These are phyloP conservation scores for Chitala chitala DNA, from an alignment of 2,113 vertebrate genomes.

Conservation along the genomic window DNA sequence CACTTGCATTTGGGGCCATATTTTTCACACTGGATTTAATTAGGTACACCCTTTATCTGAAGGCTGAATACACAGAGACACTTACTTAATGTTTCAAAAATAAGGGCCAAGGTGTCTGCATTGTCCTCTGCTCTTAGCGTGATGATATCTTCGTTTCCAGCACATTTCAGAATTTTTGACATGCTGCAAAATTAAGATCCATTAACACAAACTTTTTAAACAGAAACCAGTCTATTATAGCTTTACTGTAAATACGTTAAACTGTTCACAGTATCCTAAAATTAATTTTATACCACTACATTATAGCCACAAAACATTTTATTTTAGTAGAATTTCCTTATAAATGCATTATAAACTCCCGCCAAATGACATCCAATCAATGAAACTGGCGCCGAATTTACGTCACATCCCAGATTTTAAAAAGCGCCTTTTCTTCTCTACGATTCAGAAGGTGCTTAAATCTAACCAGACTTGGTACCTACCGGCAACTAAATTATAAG, in stretches of 20 bases:
- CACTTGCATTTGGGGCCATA: not conserved
- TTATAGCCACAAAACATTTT: too few relatives aligned
- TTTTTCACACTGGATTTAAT: not conserved
- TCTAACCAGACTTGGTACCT: too few relatives aligned
- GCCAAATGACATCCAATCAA: conserved; percentile 38
- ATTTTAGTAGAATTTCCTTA: too few relatives aligned
- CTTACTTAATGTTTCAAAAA: conserved; percentile 94
- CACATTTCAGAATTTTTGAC: conserved; percentile 97
- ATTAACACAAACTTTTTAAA: not conserved
- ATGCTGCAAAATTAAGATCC: conserved; percentile 62
- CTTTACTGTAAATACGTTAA: too few relatives aligned
- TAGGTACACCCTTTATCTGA: too few relatives aligned
- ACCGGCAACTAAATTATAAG: too few relatives aligned
- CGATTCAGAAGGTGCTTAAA: not conserved
- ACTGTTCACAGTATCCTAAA: too few relatives aligned
- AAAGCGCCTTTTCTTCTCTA: conserved; percentile 1
- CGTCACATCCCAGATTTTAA: conserved; percentile 26
- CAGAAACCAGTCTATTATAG: too few relatives aligned
- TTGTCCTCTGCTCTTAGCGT: conserved; percentile 93
- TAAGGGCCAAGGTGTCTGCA: conserved; percentile 82
- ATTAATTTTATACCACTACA: too few relatives aligned
- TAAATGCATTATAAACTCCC: conserved; percentile 39
- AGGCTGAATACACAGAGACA: conserved; percentile 28
- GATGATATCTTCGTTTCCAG: conserved; percentile 93
- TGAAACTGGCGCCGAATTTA: conserved; percentile 52